A percentile compares a stretch with the other conserved stretches of the same genome.
Conservation (phyloP, 2,888 invertebrate species). For the Molorchus minor region DNA sequence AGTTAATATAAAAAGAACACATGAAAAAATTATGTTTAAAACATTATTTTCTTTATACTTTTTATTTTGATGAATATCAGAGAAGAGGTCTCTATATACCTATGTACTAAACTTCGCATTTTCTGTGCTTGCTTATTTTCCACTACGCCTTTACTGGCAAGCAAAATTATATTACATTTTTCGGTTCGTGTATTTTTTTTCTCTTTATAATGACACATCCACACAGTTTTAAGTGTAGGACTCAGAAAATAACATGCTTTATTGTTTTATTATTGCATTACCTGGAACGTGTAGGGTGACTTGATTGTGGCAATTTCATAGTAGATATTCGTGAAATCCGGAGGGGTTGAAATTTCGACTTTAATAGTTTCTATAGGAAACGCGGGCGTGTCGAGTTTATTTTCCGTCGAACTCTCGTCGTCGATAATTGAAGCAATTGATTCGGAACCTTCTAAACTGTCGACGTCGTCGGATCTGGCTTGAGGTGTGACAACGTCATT, state of each 20-base stretch:
- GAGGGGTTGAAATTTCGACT: conserved; percentile 88
- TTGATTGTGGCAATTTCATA: conserved; percentile 91
- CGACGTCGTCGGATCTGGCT: conserved; percentile 66
- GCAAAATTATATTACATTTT: no score
- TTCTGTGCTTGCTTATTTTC: no score
- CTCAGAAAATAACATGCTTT: background rate
- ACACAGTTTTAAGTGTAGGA: background rate
- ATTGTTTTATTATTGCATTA: conserved; percentile 56
- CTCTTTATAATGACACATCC: background rate
- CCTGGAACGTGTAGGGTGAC: conserved; percentile 90
- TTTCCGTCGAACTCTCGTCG: conserved; percentile 71
- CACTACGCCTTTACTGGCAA: no score
- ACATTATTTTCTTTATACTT: no score
- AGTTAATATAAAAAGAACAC: no score
- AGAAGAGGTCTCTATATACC: no score
- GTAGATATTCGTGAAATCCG: conserved; percentile 85
- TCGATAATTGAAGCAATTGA: conserved; percentile 70
- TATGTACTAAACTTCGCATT: no score
- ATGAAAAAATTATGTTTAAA: no score
- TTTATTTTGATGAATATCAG: no score
- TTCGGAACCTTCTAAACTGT: conserved; percentile 78
- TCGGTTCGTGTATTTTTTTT: no score
- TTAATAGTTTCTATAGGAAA: conserved; percentile 80
- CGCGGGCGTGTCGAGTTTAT: conserved; percentile 71
- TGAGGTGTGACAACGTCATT: conserved; percentile 68